phyloP scores from a whole-genome alignment of 2,113 vertebrate genomes.

The Dasypus novemcinctus region DNA sequence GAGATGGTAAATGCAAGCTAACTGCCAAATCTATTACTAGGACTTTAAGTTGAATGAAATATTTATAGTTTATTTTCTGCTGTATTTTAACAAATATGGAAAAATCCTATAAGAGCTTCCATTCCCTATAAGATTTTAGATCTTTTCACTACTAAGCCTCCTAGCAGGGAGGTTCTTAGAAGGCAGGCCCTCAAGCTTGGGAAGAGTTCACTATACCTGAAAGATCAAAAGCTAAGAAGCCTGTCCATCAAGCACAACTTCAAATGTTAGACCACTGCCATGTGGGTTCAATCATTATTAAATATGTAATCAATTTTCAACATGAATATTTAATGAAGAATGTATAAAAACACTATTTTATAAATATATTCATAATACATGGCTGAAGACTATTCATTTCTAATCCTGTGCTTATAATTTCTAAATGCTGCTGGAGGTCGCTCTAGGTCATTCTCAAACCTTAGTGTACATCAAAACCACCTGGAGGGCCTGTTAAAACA shows the following conservation, averaged over 20 bases:
- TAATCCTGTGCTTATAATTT: not conserved
- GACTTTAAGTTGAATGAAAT: not conserved
- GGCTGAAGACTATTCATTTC: not conserved
- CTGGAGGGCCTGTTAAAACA: not conserved
- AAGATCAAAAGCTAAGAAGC: not conserved
- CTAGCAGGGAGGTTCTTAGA: not conserved
- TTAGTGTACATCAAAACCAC: not conserved
- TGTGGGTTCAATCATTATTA: not conserved
- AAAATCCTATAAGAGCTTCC: not conserved
- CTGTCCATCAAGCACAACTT: not conserved
- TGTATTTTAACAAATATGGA: not conserved
- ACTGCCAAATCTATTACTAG: not conserved
- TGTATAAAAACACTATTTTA: not conserved
- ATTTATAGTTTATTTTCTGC: not conserved
- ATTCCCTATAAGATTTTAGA: not conserved
- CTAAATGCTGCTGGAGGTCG: not conserved
- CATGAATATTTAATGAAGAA: not conserved
- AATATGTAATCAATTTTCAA: not conserved
- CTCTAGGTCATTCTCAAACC: not conserved
- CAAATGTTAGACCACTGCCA: not conserved
- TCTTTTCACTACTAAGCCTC: not conserved
- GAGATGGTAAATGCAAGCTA: not conserved
- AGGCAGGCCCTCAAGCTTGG: not conserved
- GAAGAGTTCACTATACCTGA: not conserved
- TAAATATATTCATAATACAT: not conserved